phyloP scores from a whole-genome alignment of 1,140 invertebrate species.

The Papilio aristodemus region DNA sequence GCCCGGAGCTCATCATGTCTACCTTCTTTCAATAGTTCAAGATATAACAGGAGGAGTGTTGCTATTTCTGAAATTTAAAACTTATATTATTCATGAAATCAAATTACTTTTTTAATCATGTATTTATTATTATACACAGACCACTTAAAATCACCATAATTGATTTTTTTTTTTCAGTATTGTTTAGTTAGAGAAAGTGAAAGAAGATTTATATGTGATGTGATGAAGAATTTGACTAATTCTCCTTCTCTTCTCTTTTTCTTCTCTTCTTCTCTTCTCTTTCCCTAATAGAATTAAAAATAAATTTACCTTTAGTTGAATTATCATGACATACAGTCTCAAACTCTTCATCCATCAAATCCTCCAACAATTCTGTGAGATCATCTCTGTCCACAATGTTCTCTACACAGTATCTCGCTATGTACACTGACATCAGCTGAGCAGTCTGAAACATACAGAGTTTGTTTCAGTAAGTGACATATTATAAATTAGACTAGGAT shows the following conservation, averaged over 20 bases:
- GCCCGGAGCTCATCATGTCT: conserved; percentile 63
- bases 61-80: conserved; percentile 70
- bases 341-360: conserved; percentile 85
- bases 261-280: too few species aligned
- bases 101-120: neutral
- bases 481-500: too few species aligned
- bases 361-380: conserved; percentile 82
- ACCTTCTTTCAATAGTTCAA: conserved; percentile 65
- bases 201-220: too few species aligned
- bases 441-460: conserved; percentile 74
- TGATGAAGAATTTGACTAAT: too few species aligned
- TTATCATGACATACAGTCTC: conserved; percentile 84
- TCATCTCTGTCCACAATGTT: conserved; percentile 81
- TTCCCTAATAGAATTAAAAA: conserved; percentile 6
- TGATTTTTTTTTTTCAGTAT: too few species aligned
- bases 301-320: conserved; percentile 79
- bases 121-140: neutral
- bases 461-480: neutral
- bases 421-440: conserved; percentile 82
- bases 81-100: too few species aligned
- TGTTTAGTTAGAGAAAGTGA: too few species aligned
- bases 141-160: too few species aligned
- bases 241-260: too few species aligned
- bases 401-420: conserved; percentile 82
- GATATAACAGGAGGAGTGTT: conserved; percentile 54